These are phyloP conservation scores for Benitochromis conjunctus DNA, from an alignment of 2,113 vertebrate genomes.

Conservation along the genomic window DNA sequence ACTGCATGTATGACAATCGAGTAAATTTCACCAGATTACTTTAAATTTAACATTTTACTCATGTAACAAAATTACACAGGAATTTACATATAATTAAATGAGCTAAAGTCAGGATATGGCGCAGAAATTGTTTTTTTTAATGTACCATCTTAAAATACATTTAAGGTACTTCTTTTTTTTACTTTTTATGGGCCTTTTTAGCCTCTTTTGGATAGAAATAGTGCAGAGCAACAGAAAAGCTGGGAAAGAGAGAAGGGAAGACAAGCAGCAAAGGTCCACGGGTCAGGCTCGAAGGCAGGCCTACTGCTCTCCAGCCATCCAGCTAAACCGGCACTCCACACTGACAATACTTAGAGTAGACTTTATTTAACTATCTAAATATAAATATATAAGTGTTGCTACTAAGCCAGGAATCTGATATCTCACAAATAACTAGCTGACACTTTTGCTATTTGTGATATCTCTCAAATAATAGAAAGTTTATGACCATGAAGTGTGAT, in stretches of 20 bases:
- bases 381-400: background rate
- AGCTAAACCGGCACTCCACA: fast-evolving
- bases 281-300: background rate
- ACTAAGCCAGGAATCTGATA: background rate
- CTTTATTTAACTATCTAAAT: background rate
- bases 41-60: too few relatives aligned
- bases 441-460: background rate
- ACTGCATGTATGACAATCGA: too few relatives aligned
- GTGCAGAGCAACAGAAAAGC: background rate
- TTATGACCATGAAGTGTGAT: background rate
- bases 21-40: too few relatives aligned
- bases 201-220: background rate
- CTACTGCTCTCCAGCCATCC: background rate
- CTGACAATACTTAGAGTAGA: background rate
- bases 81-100: too few relatives aligned
- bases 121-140: too few relatives aligned
- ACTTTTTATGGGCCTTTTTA: background rate
- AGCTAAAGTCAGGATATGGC: too few relatives aligned
- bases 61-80: too few relatives aligned
- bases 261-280: background rate
- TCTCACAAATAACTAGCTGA: background rate
- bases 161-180: background rate
- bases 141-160: background rate
- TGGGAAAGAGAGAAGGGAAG: background rate
- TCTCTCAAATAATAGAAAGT: background rate